Base-by-base conservation (phyloP, 2,113 vertebrate species). In the Tonatia bakeri region DNA sequence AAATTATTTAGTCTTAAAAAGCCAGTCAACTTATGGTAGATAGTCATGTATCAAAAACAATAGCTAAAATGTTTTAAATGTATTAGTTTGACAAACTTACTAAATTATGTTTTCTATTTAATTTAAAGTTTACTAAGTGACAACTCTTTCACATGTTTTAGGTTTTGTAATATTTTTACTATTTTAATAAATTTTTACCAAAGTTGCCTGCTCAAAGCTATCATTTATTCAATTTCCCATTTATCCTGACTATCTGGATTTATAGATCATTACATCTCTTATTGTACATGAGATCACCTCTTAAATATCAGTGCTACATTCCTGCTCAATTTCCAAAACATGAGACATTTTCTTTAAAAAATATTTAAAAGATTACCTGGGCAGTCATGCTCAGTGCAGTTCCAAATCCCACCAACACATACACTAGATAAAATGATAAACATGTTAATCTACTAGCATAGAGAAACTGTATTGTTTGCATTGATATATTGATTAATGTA, bases 321-420 rank as follows among this genome's bases (percentile, higher is more conserved):
- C 14, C n/a, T 70, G 11, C 38, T 11, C 10, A 40, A 15, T 64
- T 85, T 64, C 76, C 82, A 91, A 28, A 92, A 70, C 64, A 73
- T 52, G 52, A 81, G 17, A 72, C 1, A 69, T 83, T 81, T 85
- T 86, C 79, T 91, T 80, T 67, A 89, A 80, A 87, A 89, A 79
- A 33, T 2, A 77, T 67, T 96, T 94, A 28, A 84, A 92, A 72
- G 92, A 96, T 98, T 98, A 99, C 99, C 99, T 98, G 99, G 99
- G 97, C 99, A 99, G 97, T 99, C 99, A 97, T 99, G 99, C 93
- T 99, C 99, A 11, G 99, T 99, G 98, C 99, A 99, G 98, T 99
- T 99, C 99, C 99, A 99, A 98, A 99, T 80, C 83, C 99, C 99
- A 96, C 99, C 99, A 97, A 97, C 97, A 97, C 99, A 99, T 91